Evolutionary conservation across 2,888 invertebrate genomes (phyloP).

Genomic region (Cryptocephalus primarius): DNA sequence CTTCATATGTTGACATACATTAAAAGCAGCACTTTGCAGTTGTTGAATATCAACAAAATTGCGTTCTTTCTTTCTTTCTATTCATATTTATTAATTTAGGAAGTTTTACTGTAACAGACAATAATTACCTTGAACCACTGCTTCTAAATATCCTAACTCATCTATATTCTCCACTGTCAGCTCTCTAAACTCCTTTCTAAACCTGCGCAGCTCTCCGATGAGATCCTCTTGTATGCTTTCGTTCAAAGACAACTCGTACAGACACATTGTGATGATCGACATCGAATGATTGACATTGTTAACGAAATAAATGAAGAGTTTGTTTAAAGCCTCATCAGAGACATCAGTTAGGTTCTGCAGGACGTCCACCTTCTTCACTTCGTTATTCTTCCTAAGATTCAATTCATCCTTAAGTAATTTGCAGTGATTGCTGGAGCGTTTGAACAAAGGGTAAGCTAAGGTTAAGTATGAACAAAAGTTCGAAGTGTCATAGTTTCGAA

Average conservation of each 20-base stretch:
- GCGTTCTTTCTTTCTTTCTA: no score
- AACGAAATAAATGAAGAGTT: slow-evolving; percentile 12
- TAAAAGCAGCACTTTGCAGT: no score
- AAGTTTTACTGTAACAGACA: not conserved
- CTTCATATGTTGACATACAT: no score
- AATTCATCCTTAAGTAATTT: slow-evolving; percentile 6
- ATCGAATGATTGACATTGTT: slow-evolving; percentile 10
- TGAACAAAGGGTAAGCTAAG: slow-evolving; percentile 8
- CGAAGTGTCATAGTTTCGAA: slow-evolving; percentile 2
- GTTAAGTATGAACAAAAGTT: slow-evolving; percentile 8
- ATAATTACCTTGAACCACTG: slow-evolving; percentile 15
- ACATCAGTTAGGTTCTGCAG: slow-evolving; percentile 11
- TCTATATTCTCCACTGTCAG: slow-evolving; percentile 9
- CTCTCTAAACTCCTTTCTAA: slow-evolving; percentile 10
- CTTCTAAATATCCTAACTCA: slow-evolving; percentile 13
- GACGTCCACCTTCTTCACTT: slow-evolving; percentile 11
- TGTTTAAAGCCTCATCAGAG: slow-evolving; percentile 6
- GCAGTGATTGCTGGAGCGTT: slow-evolving; percentile 3
- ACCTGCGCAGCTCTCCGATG: slow-evolving; percentile 18
- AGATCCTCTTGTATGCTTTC: slow-evolving; percentile 17
- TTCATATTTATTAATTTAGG: no score
- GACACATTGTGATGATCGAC: slow-evolving; percentile 11
- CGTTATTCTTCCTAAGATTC: slow-evolving; percentile 15
- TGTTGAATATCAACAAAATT: no score
- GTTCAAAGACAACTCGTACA: slow-evolving; percentile 17